Evolutionary conservation across 1,140 invertebrate species (phyloP).

Genomic region (Trialeurodes vaporariorum): DNA sequence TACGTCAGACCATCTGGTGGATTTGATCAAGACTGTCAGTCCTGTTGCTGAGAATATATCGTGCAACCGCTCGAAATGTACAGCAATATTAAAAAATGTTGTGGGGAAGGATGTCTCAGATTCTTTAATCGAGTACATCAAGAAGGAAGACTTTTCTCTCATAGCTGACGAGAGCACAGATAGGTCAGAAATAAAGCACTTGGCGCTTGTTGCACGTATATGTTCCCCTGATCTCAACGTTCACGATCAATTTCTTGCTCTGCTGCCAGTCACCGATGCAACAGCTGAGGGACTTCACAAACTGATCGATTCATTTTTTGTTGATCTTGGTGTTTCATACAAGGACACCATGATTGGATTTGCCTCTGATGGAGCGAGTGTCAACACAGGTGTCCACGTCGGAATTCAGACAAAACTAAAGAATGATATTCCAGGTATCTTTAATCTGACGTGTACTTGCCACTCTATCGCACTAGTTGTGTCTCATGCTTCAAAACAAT

Average conservation of each 20-base stretch:
- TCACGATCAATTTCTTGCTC: neutral
- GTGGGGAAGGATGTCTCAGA: neutral
- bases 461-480: conserved; percentile 31
- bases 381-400: conserved; percentile 24
- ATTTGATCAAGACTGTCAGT: neutral
- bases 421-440: conserved; percentile 29
- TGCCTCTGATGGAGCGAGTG: conserved; percentile 31
- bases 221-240: neutral
- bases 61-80: neutral
- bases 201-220: neutral
- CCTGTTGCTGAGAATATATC: neutral
- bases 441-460: conserved; percentile 31
- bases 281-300: conserved; percentile 2
- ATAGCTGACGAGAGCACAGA: neutral
- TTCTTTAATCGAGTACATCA: neutral
- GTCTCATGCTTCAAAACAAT: conserved; percentile 22
- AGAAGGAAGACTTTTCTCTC: neutral
- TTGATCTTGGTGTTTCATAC: conserved; percentile 28
- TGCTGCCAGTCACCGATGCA: neutral
- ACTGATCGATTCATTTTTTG: conserved; percentile 23
- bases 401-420: conserved; percentile 25
- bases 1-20: neutral
- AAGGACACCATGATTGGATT: conserved; percentile 33
- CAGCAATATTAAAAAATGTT: neutral
- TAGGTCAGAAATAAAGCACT: neutral